Evolutionary conservation across 2,113 vertebrate species (phyloP).

Genomic region (Laticauda colubrina): DNA sequence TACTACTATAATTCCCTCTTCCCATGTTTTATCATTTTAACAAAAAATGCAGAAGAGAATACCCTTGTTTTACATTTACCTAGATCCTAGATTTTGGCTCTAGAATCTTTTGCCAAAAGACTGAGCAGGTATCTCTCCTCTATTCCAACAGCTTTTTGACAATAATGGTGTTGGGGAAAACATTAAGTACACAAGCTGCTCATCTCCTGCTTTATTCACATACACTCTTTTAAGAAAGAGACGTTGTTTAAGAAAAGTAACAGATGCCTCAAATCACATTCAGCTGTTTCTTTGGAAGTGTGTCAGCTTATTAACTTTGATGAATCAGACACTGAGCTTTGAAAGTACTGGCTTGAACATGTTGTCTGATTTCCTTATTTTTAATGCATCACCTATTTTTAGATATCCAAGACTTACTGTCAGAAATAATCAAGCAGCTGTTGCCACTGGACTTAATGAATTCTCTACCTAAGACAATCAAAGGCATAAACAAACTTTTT

Average conservation of each 20-base stretch:
- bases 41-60: not conserved
- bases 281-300: not conserved
- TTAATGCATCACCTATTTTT: not conserved
- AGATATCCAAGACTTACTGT: slow-evolving; percentile 9
- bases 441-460: slow-evolving; percentile 1
- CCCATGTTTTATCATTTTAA: not conserved
- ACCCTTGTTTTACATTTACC: not conserved
- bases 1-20: not conserved
- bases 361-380: not conserved
- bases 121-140: not conserved
- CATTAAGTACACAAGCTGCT: not conserved
- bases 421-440: not conserved
- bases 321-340: not conserved
- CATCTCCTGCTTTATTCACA: not conserved
- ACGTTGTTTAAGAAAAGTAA: slow-evolving; percentile 1
- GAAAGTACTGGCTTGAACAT: not conserved
- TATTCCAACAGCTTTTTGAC: not conserved
- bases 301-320: slow-evolving; percentile 4
- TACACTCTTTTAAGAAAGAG: not conserved
- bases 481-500: not conserved
- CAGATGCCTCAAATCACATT: not conserved
- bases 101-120: not conserved
- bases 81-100: not conserved
- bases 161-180: not conserved
- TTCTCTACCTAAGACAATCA: not conserved